These are phyloP conservation scores for Anguilla japonica DNA, from an alignment of 2,113 vertebrate genomes.

Conservation along the genomic window DNA sequence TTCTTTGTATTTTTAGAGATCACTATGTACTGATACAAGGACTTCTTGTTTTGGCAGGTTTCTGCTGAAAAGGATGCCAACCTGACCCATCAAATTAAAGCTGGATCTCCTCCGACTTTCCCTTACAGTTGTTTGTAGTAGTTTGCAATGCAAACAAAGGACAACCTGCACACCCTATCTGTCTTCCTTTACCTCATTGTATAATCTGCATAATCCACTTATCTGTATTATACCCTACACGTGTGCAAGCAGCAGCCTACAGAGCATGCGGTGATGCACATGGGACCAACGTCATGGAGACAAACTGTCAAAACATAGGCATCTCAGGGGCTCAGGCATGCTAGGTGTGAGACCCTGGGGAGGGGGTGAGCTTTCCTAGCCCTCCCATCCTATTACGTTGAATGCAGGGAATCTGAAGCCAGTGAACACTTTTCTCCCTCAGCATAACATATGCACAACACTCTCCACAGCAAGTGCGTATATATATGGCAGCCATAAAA, in stretches of 20 bases:
- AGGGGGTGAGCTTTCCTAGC: background rate
- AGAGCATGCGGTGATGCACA: background rate
- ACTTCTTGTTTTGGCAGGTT: background rate
- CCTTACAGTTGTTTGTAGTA: background rate
- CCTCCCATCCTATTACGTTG: background rate
- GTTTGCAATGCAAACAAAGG: background rate
- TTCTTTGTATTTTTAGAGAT: background rate
- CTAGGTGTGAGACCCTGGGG: background rate
- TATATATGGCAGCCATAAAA: background rate
- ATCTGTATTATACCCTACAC: background rate
- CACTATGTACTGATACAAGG: background rate
- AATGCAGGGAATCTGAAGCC: background rate
- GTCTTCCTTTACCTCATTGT: background rate
- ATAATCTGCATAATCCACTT: conserved; percentile 26
- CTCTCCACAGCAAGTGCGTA: background rate
- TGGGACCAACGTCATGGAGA: conserved; percentile 5
- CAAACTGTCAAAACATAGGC: background rate
- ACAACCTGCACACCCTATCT: background rate
- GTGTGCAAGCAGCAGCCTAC: background rate
- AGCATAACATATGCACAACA: background rate
- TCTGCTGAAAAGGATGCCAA: background rate
- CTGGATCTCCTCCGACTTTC: background rate
- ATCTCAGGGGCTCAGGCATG: background rate
- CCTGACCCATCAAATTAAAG: background rate
- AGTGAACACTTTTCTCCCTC: background rate